Conservation (phyloP, 2,888 invertebrate genomes). For the Ariolimax columbianus region DNA sequence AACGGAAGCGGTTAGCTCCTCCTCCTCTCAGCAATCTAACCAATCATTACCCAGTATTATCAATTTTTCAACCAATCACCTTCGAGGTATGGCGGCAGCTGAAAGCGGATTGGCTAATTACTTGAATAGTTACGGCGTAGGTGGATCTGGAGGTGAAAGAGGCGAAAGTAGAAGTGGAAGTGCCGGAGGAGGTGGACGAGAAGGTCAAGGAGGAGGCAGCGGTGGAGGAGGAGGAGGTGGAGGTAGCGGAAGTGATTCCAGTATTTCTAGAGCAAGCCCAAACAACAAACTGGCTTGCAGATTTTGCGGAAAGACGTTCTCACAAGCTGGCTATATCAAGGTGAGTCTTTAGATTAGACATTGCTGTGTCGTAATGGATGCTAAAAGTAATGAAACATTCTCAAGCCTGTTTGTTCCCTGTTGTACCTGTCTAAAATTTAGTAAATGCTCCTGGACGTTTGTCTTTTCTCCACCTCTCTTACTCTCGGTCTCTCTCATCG, state of each 20-base stretch:
- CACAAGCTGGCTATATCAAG: slow-evolving; percentile 70
- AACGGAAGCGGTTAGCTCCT: slow-evolving; percentile 35
- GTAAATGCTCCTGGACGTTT: too few species aligned
- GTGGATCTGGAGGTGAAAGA: slow-evolving; percentile 24
- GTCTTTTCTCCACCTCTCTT: too few species aligned
- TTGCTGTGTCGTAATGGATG: too few species aligned
- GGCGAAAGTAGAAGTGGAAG: slow-evolving; percentile 19
- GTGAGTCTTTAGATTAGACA: slow-evolving; percentile 15
- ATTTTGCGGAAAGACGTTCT: slow-evolving; percentile 73
- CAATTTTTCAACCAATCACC: slow-evolving; percentile 48
- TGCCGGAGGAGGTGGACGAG: slow-evolving; percentile 25
- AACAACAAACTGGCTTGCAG: slow-evolving; percentile 68
- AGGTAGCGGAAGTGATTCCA: slow-evolving; percentile 5
- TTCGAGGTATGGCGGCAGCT: slow-evolving; percentile 38
- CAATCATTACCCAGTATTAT: slow-evolving; percentile 49
- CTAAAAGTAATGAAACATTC: too few species aligned
- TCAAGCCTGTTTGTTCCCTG: too few species aligned
- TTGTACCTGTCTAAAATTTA: too few species aligned
- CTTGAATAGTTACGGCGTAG: slow-evolving; percentile 45
- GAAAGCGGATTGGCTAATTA: slow-evolving; percentile 45
- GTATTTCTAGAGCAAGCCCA: slow-evolving; percentile 26
- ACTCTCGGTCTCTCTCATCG: too few species aligned
- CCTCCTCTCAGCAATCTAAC: slow-evolving; percentile 30
- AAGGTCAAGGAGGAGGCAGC: not conserved
- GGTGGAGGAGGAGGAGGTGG: slow-evolving; percentile 18